These are phyloP conservation scores for Erythrolamprus reginae DNA, from an alignment of 2,113 vertebrate genomes.

Conservation along the genomic window DNA sequence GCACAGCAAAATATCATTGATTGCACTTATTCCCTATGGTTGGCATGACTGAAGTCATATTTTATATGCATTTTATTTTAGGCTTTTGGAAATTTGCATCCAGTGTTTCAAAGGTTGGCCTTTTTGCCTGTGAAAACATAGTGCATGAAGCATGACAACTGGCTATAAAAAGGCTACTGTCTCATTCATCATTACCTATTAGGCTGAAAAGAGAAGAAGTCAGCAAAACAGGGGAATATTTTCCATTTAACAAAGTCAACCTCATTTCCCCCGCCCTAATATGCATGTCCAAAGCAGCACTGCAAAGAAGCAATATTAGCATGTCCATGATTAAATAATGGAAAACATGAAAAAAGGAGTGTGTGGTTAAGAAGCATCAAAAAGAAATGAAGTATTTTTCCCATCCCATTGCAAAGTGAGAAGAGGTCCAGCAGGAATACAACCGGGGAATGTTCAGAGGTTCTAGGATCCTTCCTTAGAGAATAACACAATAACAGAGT, in stretches of 20 bases:
- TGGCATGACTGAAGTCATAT: neutral
- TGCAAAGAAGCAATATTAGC: conserved; percentile 5
- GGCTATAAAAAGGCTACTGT: neutral
- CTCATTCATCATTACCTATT: neutral
- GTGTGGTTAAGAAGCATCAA: neutral
- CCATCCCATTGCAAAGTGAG: neutral
- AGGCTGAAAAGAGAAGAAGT: neutral
- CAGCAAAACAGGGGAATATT: conserved; percentile 18
- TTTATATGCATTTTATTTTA: neutral
- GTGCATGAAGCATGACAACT: neutral
- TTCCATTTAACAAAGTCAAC: conserved; percentile 10
- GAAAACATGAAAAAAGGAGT: neutral
- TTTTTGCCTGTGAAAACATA: neutral
- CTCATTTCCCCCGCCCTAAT: neutral
- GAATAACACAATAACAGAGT: neutral
- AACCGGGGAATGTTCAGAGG: neutral
- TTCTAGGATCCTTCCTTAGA: neutral
- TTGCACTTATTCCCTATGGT: neutral
- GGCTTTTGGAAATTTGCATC: neutral
- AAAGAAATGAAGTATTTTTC: conserved; percentile 22
- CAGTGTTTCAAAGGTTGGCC: neutral
- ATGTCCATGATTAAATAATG: conserved; percentile 37
- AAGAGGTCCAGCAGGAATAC: neutral
- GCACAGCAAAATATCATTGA: neutral
- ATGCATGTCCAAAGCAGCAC: neutral